Conservation (phyloP, 2,113 vertebrate species). For the Eonycteris spelaea region DNA sequence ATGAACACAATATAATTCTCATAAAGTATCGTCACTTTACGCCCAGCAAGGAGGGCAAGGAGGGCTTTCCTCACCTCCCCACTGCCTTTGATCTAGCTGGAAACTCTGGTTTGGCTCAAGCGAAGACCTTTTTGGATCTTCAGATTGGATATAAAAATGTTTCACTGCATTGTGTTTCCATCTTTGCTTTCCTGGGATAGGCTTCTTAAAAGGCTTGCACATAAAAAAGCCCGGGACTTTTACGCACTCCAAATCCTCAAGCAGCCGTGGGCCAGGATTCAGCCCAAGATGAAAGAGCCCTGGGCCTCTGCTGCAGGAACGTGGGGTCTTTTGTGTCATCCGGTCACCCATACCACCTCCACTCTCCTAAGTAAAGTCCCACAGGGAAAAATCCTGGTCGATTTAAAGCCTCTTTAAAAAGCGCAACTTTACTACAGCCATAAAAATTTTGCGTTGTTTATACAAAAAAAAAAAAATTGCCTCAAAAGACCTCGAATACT, state of each 20-base stretch:
- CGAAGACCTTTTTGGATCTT: not conserved
- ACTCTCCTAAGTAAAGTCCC: not conserved
- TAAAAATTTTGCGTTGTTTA: constrained; percentile 69
- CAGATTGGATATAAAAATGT: constrained; percentile 49
- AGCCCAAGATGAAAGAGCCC: constrained; percentile 64
- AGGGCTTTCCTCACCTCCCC: not conserved
- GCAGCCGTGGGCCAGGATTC: constrained; percentile 55
- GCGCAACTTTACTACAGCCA: constrained; percentile 30
- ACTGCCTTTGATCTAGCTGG: not conserved
- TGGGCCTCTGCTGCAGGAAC: not conserved
- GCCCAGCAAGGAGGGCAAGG: not conserved
- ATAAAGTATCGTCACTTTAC: not conserved
- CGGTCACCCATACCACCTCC: constrained; percentile 1
- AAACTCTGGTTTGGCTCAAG: not conserved
- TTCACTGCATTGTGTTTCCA: constrained; percentile 34
- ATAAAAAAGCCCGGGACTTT: constrained; percentile 57
- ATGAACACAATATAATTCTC: not conserved
- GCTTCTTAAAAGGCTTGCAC: constrained; percentile 66
- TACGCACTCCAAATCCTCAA: constrained; percentile 53
- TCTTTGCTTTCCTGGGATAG: not conserved
- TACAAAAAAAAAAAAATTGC: constrained; percentile 19
- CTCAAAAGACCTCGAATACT: constrained; percentile 66
- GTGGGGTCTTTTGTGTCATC: constrained; percentile 30
- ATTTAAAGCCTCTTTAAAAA: constrained; percentile 44
- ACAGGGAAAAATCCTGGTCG: constrained; percentile 50